phyloP scores from a whole-genome alignment of 2,888 invertebrate genomes.

The Malacosoma neustria region DNA sequence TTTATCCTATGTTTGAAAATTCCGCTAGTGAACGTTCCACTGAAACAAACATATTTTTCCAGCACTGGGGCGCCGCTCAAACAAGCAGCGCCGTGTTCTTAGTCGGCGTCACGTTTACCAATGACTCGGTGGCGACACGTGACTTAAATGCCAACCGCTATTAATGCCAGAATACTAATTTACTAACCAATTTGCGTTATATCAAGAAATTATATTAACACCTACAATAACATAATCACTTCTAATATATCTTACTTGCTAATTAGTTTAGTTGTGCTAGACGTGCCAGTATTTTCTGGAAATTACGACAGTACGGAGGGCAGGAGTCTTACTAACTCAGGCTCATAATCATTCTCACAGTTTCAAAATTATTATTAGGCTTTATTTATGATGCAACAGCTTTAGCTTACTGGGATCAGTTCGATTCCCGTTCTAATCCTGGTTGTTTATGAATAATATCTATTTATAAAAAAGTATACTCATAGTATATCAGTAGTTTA shows the following conservation, averaged over 20 bases:
- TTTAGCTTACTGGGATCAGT: too few relatives aligned
- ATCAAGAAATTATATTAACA: neutral
- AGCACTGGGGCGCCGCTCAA: neutral
- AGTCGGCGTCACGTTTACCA: neutral
- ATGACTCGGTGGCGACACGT: neutral
- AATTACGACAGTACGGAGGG: too few relatives aligned
- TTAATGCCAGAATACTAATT: neutral
- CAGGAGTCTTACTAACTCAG: too few relatives aligned
- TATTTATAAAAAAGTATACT: too few relatives aligned
- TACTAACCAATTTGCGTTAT: neutral
- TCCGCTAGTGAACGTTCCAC: too few relatives aligned
- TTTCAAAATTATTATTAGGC: too few relatives aligned
- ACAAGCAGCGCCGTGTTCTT: neutral
- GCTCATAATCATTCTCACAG: too few relatives aligned
- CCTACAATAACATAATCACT: neutral
- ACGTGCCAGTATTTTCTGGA: neutral
- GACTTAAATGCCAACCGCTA: neutral
- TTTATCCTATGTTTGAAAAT: too few relatives aligned
- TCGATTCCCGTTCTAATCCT: too few relatives aligned
- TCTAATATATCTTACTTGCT: neutral
- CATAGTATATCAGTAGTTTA: too few relatives aligned
- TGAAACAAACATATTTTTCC: neutral
- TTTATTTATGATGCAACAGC: too few relatives aligned
- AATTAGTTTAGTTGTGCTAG: neutral
- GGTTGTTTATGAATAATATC: too few relatives aligned